phyloP scores from a whole-genome alignment of 2,113 vertebrate species.

The Ophthalmolycus amberensis region DNA sequence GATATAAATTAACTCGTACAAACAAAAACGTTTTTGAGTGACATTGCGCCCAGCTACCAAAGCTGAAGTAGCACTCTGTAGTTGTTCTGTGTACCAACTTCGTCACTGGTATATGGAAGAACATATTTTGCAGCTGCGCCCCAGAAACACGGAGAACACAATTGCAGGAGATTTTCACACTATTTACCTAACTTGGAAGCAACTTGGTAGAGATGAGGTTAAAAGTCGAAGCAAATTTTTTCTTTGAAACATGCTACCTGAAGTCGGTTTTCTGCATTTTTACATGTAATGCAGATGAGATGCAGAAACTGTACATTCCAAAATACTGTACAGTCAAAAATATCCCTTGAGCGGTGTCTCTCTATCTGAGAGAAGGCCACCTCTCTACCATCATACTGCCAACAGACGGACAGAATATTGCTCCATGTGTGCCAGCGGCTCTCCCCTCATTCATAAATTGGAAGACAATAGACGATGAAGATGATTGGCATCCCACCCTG shows the following conservation, averaged over 20 bases:
- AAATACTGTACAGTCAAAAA: too few species aligned
- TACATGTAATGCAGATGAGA: neutral
- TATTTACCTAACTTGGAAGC: neutral
- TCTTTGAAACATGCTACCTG: neutral
- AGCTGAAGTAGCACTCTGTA: neutral
- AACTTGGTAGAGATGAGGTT: neutral
- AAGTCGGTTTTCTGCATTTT: neutral
- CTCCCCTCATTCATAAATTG: slow-evolving; percentile 58
- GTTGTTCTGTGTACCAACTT: neutral
- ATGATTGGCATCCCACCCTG: slow-evolving; percentile 61
- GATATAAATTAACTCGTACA: neutral
- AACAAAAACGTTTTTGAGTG: neutral
- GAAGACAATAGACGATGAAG: slow-evolving; percentile 75
- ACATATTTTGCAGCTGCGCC: too few species aligned
- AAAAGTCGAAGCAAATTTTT: neutral
- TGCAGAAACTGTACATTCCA: slow-evolving; percentile 18
- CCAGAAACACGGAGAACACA: neutral
- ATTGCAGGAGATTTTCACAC: neutral
- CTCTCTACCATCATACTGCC: neutral
- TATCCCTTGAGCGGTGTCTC: neutral
- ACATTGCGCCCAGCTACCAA: neutral
- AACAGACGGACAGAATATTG: slow-evolving; percentile 29
- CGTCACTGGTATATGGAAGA: too few species aligned
- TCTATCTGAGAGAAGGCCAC: neutral
- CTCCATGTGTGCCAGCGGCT: slow-evolving; percentile 43